Evolutionary conservation across 1,140 invertebrate species (phyloP).

Genomic region (Epicauta chinensis): DNA sequence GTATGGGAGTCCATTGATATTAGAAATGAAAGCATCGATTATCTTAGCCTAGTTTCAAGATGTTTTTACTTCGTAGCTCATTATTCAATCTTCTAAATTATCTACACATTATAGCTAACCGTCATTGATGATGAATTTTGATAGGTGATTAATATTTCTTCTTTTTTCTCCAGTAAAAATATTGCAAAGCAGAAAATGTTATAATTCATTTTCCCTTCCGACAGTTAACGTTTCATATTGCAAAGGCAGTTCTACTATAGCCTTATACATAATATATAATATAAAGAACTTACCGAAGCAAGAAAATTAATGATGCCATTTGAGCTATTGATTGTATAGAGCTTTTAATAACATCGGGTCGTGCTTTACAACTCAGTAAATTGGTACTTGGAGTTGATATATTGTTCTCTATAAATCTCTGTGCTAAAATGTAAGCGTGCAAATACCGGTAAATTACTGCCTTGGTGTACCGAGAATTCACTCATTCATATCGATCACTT

Average conservation of each 20-base stretch:
- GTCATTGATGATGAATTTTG: too few species aligned
- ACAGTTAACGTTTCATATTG: slow-evolving; percentile 24
- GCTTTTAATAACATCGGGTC: slow-evolving; percentile 32
- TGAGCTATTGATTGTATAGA: slow-evolving; percentile 31
- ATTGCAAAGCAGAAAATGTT: slow-evolving; percentile 19
- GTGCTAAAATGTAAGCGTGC: slow-evolving; percentile 29
- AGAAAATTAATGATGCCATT: slow-evolving; percentile 33
- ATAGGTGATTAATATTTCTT: too few species aligned
- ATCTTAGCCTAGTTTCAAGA: too few species aligned
- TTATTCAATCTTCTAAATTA: too few species aligned
- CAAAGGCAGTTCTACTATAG: background rate
- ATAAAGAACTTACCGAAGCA: slow-evolving; percentile 26
- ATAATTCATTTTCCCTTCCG: slow-evolving; percentile 22
- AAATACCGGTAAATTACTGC: slow-evolving; percentile 31
- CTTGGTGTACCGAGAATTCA: slow-evolving; percentile 26
- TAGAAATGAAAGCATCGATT: too few species aligned
- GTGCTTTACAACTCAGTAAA: slow-evolving; percentile 34
- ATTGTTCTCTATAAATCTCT: slow-evolving; percentile 30
- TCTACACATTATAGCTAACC: too few species aligned
- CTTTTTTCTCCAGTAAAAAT: too few species aligned
- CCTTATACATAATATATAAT: slow-evolving; percentile 4
- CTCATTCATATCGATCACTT: slow-evolving; percentile 28
- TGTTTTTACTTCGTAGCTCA: too few species aligned
- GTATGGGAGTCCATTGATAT: too few species aligned
- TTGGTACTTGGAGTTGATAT: slow-evolving; percentile 32